Base-by-base conservation (phyloP, 2,888 invertebrate species). In the Folsomia candida region DNA sequence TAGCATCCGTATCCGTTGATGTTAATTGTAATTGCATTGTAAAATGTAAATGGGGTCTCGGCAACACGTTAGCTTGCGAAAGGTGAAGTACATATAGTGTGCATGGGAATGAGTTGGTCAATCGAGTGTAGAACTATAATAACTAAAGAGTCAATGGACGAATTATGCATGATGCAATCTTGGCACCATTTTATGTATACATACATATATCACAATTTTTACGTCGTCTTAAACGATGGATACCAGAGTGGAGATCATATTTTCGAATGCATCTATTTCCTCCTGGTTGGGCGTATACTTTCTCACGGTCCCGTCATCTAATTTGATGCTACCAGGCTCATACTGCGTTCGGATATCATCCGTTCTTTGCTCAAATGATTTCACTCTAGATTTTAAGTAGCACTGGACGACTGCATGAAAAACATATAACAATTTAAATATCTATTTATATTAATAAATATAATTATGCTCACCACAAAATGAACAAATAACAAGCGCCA, bases 251-350 rank as follows among this genome's bases (percentile, higher is more conserved):
- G 28, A 57, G 20, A 76, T 51, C n/a, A 76, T 59, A 14, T 76
- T 64, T 27, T 74, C 72, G 51, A 74, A 74, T 3, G 76, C 76
- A 59, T 74, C 67, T 14, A 62, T 57, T 54, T 76, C 76, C 22
- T 74, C 71, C 18, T 54, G 37, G 1, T 68, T 69, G 1, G 76
- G 72, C 11, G 57, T 9, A 57, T 68, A 76, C 14, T 60, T 11
- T 11, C 51, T 65, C 1, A 72, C 54, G 20, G 68, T 69, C 11
- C 76, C 76, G 66, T 67, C 67, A 3, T 66, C 64, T 1, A 74
- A 62, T 22, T 58, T 24, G n/a, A 76, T 70, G 3, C 64, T 59
- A n/a, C 76, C 76, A 11, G 74, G 76, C 37, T 64, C 22, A 51
- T 72, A 74, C 20, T 64, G 62, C 2, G 69, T 63, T 3, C 65